Evolutionary conservation across 2,888 invertebrate genomes (phyloP).

Genomic region (Stegana nigrithorax): DNA sequence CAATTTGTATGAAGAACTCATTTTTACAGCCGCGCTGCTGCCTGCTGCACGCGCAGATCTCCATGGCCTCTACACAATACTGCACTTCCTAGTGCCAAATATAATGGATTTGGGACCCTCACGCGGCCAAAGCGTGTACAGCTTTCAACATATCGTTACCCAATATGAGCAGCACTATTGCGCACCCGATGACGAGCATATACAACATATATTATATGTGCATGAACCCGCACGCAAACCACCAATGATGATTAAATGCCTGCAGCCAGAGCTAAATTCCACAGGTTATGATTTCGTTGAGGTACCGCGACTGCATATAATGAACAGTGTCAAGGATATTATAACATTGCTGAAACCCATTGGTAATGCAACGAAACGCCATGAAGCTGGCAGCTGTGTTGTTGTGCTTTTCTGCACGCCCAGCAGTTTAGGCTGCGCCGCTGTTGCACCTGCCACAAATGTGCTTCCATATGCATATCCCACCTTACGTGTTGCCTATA

Average conservation of each 20-base stretch:
- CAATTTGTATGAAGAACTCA: too few species aligned
- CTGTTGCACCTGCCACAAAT: constrained; percentile 91
- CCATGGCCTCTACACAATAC: constrained; percentile 33
- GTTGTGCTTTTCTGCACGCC: constrained; percentile 90
- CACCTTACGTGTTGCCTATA: constrained; percentile 85
- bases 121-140: constrained; percentile 47
- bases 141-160: too few species aligned
- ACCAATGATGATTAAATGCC: constrained; percentile 63
- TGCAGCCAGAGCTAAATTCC: constrained; percentile 41
- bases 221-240: constrained; percentile 44
- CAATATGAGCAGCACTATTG: constrained; percentile 56
- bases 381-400: constrained; percentile 77
- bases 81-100: constrained; percentile 37
- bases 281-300: too few species aligned
- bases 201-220: constrained; percentile 46
- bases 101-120: constrained; percentile 37
- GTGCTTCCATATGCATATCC: constrained; percentile 89
- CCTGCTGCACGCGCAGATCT: constrained; percentile 31
- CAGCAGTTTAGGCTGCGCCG: constrained; percentile 90
- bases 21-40: constrained; percentile 24
- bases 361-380: constrained; percentile 71
- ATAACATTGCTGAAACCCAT: constrained; percentile 61
- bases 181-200: constrained; percentile 53
- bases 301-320: too few species aligned
- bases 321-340: constrained; percentile 62